These are phyloP conservation scores for Brachionichthys hirsutus DNA, from an alignment of 2,113 vertebrate species.

Conservation along the genomic window DNA sequence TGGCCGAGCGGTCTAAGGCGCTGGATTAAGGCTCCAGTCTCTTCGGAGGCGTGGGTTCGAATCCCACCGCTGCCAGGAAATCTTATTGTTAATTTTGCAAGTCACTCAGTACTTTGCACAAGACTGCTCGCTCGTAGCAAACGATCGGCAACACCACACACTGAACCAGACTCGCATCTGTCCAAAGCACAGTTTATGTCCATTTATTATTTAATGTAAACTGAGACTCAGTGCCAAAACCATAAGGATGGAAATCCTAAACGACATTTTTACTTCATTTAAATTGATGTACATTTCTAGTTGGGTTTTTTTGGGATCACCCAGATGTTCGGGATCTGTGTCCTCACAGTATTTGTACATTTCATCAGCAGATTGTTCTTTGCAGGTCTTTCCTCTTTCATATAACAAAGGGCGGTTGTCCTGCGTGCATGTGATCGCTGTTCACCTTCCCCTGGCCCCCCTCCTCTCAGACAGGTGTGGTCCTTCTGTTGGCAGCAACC, in stretches of 20 bases:
- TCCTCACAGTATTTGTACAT: background rate
- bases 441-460: no score
- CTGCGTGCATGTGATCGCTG: background rate
- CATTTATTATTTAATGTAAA: slow-evolving; percentile 51
- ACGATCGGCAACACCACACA: background rate
- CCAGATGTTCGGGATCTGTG: no score
- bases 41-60: slow-evolving; percentile 79
- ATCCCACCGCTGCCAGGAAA: slow-evolving; percentile 69
- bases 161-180: background rate
- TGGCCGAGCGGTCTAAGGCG: background rate
- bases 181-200: slow-evolving; percentile 10
- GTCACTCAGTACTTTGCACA: no score
- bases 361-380: background rate
- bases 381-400: background rate
- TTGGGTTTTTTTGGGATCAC: no score
- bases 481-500: slow-evolving; percentile 58
- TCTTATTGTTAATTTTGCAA: no score
- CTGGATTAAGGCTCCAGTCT: slow-evolving; percentile 84
- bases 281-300: no score
- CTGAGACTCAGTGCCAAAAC: slow-evolving; percentile 26
- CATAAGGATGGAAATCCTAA: slow-evolving; percentile 4
- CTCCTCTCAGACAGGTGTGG: slow-evolving; percentile 67
- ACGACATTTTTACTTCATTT: no score
- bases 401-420: background rate
- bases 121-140: no score